Base-by-base conservation (phyloP, 2,797 vertebrate species). In the Moxostoma hubbsi region DNA sequence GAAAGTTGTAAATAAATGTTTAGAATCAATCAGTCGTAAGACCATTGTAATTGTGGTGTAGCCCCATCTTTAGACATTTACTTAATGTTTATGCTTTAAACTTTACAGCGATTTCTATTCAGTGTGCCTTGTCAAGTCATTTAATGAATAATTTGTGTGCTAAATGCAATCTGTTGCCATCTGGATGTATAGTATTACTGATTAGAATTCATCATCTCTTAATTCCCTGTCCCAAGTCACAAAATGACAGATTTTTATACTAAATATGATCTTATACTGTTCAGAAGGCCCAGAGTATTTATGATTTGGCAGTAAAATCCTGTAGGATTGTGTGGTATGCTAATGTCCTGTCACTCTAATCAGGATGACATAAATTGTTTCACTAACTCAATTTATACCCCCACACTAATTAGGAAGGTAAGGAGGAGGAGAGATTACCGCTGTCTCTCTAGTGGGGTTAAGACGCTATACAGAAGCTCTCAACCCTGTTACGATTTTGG, bases 331-430 rank as follows among this genome's bases (percentile, higher is more conserved):
- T 70, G n/a, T 50, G 18, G 59, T 64, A 55, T 81, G 75, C 45
- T 46, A 73, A 76, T 87, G 76, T 71, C 85, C 90, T 87, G 81
- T 90, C 89, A 85, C 87, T 65, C 75, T 92, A 92, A 92, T 93
- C 91, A 90, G 88, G 87, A 89, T 93, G 90, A 90, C 91, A 91
- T 92, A 89, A 89, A 92, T 88, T 90, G 89, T 90, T 91, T 88
- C 87, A 84, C 87, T 90, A 90, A 91, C 90, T 85, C 73, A 77
- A 80, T 85, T 90, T 93, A 91, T 91, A 88, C 88, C 87, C 87
- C 90, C 88, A 24, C 85, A 85, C 90, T 93, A 92, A 93, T 93
- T 92, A 89, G 90, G 87, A 89, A 89, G 86, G 85, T 92, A 89
- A 88, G 90, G 88, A 86, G 89, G 81, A 86, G 83, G 85, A 86